Evolutionary conservation across 2,888 invertebrate genomes (phyloP), one percentile per base, ranked within the genome.

Genomic region (Ceramica pisi): DNA sequence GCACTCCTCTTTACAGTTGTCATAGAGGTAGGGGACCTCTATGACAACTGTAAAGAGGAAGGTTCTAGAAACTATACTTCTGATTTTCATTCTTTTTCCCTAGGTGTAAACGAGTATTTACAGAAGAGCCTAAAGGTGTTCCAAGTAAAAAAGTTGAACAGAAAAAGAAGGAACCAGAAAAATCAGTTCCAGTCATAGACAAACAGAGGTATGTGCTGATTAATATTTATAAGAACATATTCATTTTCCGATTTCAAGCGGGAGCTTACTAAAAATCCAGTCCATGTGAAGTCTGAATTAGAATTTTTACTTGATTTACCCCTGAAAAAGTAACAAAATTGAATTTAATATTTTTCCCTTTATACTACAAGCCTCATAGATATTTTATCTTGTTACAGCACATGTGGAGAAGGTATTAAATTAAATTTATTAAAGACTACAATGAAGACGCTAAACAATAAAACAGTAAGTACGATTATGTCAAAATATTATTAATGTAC

Each of bases 41-140:
- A n/a, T n/a, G n/a, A n/a, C n/a, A n/a, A n/a, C n/a, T n/a, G n/a
- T n/a, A n/a, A n/a, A n/a, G n/a, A n/a, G n/a, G n/a, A n/a, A n/a
- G n/a, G n/a, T n/a, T n/a, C n/a, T n/a, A 3, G 10, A 26, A 19
- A 44, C 10, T 14, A n/a, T 41, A 44, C 26, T 75, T 53, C 65
- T 38, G 5, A 61, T 14, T 35, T 57, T 46, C 19, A 44, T 55
- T 63, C 21, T 82, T 89, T 86, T 53, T 79, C 90, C 87, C 12
- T 78, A 96, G 97, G 83, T 98, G 98, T 94, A 97, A 97, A 90
- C 96, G 97, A 86, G 97, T 97, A 88, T 97, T 98, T 84, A 97
- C 97, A 1, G 97, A 97, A 76, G 97, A 97, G 87, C 97, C 98
- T 44, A 98, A 98, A 92, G 93, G 95, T 90, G 93, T 96, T 89